Percentiles rank a stretch among this genome's conserved stretches.
Conservation (phyloP, 2,888 invertebrate species). For the Papilio protenor region DNA sequence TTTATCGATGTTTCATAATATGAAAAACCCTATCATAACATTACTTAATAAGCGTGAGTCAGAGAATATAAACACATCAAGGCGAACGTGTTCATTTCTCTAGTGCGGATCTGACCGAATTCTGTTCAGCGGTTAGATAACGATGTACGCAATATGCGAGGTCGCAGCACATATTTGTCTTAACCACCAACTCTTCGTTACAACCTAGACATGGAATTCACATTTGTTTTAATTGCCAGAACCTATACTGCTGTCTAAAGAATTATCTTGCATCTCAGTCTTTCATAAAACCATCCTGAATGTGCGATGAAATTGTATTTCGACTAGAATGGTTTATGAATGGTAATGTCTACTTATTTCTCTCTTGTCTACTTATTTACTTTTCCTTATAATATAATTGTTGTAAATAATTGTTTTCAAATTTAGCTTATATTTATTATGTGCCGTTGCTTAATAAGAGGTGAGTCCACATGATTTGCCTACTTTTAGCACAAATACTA, state of each 20-base stretch:
- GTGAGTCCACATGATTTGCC: not conserved
- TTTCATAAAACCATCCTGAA: not conserved
- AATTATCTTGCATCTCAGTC: not conserved
- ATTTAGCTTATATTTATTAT: not conserved
- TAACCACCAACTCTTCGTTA: not conserved
- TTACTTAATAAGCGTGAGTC: constrained; percentile 18
- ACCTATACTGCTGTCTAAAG: not conserved
- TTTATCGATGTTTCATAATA: constrained; percentile 4
- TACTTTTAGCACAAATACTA: not conserved
- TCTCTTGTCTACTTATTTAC: not conserved
- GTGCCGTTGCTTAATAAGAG: not conserved
- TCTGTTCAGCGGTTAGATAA: constrained; percentile 8
- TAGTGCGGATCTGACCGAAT: constrained; percentile 17
- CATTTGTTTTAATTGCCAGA: not conserved
- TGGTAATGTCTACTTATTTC: not conserved
- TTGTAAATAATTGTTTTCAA: not conserved
- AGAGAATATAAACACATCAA: constrained; percentile 16
- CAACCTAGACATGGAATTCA: not conserved
- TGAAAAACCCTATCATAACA: not conserved
- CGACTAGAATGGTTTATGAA: not conserved
- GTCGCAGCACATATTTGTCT: not conserved
- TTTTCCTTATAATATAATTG: not conserved
- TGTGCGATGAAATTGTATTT: not conserved
- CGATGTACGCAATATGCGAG: not conserved
- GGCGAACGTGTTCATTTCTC: constrained; percentile 19